Base-by-base conservation (phyloP, 2,888 invertebrate species). In the Parochlus steinenii region DNA sequence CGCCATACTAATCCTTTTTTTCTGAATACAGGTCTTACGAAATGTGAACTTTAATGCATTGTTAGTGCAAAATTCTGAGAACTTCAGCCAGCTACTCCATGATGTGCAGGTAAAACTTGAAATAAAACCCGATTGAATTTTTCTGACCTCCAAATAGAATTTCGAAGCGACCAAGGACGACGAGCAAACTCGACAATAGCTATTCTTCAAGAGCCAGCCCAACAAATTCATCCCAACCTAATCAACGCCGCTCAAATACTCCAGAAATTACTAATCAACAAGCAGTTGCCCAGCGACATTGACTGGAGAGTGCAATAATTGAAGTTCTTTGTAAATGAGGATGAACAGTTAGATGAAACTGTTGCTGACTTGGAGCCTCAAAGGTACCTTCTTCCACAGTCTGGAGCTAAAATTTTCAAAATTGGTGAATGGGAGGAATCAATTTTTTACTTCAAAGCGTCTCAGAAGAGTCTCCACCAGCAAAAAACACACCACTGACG, bases 281-380 rank as follows among this genome's bases (percentile, higher is more conserved):
- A 56, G 16, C 43, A 46, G 2, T 48, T 62, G 6, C 52, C 55
- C 29, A 47, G 46, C n/a, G 38, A 48, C 5, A 44, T 45, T 26
- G 65, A 70, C 23, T 81, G 80, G 67, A 71, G 74, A 47, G 52
- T 68, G 4, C 66, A 70, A 26, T 69, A 75, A 45, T 61, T 80
- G 50, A 65, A 66, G 43, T 63, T 75, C 39, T 54, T 81, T 10
- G 68, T 78, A 61, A 64, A 67, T 37, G 60, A 39, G 6, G 33
- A 61, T 37, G 59, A 62, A 12, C 57, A 54, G 46, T 51, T 58
- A 4, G 62, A 64, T 37, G 55, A 75, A 27, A 70, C 71, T 18
- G 48, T 47, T 38, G 50, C 51, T 20, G 50, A 46, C 62, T 65
- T 71, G 62, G 42, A 62, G 71, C 37, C 64, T 77, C 41, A 74